Evolutionary conservation across 2,113 vertebrate genomes (phyloP), one percentile per base, ranked within the genome.

Genomic region (Cygnus buccinator): DNA sequence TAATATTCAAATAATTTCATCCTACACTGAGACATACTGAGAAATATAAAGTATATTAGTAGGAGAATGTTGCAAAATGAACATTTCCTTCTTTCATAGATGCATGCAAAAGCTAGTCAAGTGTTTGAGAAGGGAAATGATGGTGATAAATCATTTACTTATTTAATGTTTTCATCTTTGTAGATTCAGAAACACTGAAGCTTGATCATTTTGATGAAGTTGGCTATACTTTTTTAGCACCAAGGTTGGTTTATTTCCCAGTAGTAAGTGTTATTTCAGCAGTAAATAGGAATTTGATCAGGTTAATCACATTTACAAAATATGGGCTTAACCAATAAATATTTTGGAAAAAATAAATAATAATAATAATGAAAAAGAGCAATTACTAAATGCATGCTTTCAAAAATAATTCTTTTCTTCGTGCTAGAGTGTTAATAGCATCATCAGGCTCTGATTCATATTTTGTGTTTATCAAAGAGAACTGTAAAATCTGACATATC

Each of bases 191-290:
- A 89, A 98, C 99, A 20, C 94, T 99, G 97, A 99, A 99, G 94
- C 89, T 83, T 35, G 99, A 99, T 28, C 83, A 94, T 92, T 99
- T 99, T 97, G 99, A 99, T 89, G 99, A 99, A 94, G 94, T 95
- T 94, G 99, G 99, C 54, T 98, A 99, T 89, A 99, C 99, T 0
- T 99, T 98, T 98, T 97, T 99, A 94, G 99, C 99, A 88, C 99
- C 99, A 70, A 99, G 99, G 99, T 99, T 97, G 90, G 98, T 98
- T 86, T 71, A 84, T 94, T 91, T 96, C 55, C 71, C 23, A 35
- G 17, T 76, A 73, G 43, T 58, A 62, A 86, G 1, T 76, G 52
- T 62, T 84, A 57, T 71, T 90, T 78, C 22, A 80, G 26, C 41
- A 79, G 43, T 57, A 74, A 72, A 57, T 31, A 68, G 13, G 5